Evolutionary conservation across 2,797 vertebrate species (phyloP), one percentile per base, ranked within the genome.

Genomic region (Percopsis omiscomaycus): DNA sequence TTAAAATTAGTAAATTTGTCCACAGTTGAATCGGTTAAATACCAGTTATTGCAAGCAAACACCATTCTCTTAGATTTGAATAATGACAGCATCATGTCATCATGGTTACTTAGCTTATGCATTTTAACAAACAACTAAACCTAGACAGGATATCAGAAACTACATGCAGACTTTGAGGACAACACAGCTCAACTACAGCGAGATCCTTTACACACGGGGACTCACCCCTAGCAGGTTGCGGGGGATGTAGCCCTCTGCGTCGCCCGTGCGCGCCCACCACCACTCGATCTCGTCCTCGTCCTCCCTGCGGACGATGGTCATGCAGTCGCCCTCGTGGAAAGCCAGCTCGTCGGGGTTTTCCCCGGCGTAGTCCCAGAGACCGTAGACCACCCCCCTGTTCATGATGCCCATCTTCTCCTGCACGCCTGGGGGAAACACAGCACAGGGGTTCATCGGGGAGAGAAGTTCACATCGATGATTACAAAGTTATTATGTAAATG

Each of bases 341-440:
- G 83, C 67, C 55, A 98, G 91, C 77, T 99, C 98, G 0, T 99
- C 97, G 0, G 91, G 85, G 1, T 94, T 92, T 77, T 94, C 94
- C 13, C 90, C 79, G 3, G 87, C 86, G 1, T 95, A 97, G 77
- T 98, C 95, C 97, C 97, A 99, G 47, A 98, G 92, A 0, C 93
- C 94, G 0, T 98, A 99, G 59, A 99, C 94, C 76, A 98, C 93
- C 0, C 96, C 96, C 74, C 95, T 93, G 87, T 99, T 99, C 97
- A 99, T 99, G 79, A 98, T 97, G 32, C 97, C 97, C 97, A 98
- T 98, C 80, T 98, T 99, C 90, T 99, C 97, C 89, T 99, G 97
- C 14, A 99, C 97, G 11, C 97, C 97, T 98, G 75, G 10, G 50
- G n/a, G 15, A 11, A 6, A 15, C 37, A n/a, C 32, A 9, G 27